phyloP scores from a whole-genome alignment of 2,797 vertebrate genomes.

The Rhyacichthys aspro region DNA sequence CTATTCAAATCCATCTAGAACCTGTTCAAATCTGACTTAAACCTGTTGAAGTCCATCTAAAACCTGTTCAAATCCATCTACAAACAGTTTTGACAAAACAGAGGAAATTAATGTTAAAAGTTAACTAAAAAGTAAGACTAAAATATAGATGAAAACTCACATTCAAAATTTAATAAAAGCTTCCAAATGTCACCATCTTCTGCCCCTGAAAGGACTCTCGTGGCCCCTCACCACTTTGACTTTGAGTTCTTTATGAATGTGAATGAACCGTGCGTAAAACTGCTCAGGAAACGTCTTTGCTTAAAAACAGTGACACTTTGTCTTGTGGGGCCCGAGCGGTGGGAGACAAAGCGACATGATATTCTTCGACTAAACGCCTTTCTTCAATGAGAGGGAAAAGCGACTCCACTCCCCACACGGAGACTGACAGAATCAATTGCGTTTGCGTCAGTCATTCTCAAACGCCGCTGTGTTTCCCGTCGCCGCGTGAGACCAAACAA shows the following conservation, averaged over 20 bases:
- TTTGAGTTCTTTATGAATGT: conserved; percentile 9
- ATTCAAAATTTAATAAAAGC: too few relatives aligned
- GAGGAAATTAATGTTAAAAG: too few relatives aligned
- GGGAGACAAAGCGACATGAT: background rate
- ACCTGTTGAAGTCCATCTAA: too few relatives aligned
- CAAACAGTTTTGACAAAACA: too few relatives aligned
- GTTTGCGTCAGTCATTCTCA: conserved; percentile 42
- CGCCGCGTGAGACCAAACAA: conserved; percentile 34
- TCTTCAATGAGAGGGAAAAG: conserved; percentile 5
- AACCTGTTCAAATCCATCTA: too few relatives aligned
- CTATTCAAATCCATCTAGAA: too few relatives aligned
- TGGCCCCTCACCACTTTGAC: too few relatives aligned
- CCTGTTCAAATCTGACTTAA: too few relatives aligned
- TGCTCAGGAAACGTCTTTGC: conserved; percentile 35
- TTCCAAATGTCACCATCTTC: too few relatives aligned
- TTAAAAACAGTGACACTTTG: conserved; percentile 35
- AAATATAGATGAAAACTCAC: too few relatives aligned
- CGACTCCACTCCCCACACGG: conserved; percentile 24
- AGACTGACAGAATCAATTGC: conserved; percentile 61
- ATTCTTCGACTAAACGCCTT: conserved; percentile 20
- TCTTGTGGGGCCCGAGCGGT: conserved; percentile 34
- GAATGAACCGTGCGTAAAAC: conserved; percentile 45
- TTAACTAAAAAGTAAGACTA: too few relatives aligned
- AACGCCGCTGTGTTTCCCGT: conserved; percentile 23
- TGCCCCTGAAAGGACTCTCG: too few relatives aligned